These are phyloP conservation scores for Plestiodon gilberti DNA, from an alignment of 2,113 vertebrate species.

Conservation along the genomic window DNA sequence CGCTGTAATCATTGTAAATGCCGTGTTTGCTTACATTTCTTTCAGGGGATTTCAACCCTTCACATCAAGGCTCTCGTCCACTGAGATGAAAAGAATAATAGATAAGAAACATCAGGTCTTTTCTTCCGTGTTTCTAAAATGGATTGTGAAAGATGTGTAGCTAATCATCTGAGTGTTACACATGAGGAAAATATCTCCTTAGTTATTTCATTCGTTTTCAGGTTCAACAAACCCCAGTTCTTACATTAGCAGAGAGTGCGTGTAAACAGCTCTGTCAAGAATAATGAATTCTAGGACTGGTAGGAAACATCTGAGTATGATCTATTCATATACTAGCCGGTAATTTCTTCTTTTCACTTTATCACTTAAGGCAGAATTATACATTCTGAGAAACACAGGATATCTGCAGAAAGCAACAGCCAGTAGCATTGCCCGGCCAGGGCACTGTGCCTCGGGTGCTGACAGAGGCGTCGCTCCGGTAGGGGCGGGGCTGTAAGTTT, in stretches of 20 bases:
- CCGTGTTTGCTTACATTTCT: slow-evolving; percentile 72
- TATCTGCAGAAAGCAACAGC: too few relatives aligned
- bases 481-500: too few relatives aligned
- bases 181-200: slow-evolving; percentile 14
- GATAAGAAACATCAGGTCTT: slow-evolving; percentile 62
- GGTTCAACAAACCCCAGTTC: slow-evolving; percentile 6
- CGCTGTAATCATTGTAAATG: slow-evolving; percentile 56
- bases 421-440: too few relatives aligned
- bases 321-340: background rate
- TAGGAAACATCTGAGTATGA: background rate
- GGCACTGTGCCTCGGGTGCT: too few relatives aligned
- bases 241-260: background rate
- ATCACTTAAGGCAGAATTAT: background rate
- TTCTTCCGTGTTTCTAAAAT: slow-evolving; percentile 60
- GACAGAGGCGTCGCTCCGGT: too few relatives aligned
- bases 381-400: background rate
- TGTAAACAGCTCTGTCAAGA: background rate
- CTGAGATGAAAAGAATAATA: slow-evolving; percentile 53
- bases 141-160: slow-evolving; percentile 54
- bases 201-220: background rate
- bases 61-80: slow-evolving; percentile 65
- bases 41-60: slow-evolving; percentile 61
- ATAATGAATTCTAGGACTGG: background rate
- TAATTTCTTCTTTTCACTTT: background rate
- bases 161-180: slow-evolving; percentile 58